Conservation (phyloP, 2,113 vertebrate species). For the Spermophilus dauricus region DNA sequence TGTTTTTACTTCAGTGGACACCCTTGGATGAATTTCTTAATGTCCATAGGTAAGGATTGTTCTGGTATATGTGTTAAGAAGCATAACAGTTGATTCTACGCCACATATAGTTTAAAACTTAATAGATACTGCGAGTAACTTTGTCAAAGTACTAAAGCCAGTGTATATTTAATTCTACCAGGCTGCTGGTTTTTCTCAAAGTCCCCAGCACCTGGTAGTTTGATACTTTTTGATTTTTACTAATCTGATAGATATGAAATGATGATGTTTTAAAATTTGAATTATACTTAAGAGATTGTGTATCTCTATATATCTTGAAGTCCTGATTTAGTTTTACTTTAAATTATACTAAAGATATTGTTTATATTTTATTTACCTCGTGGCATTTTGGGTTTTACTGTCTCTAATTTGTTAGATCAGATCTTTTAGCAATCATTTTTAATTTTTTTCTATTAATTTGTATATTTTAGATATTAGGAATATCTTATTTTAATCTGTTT, state of each 20-base stretch:
- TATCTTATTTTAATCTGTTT: background rate
- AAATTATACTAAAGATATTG: background rate
- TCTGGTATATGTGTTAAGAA: background rate
- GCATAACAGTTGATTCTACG: background rate
- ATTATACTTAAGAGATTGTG: background rate
- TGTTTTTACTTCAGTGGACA: background rate
- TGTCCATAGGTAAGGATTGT: background rate
- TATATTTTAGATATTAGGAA: background rate
- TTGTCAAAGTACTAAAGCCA: background rate
- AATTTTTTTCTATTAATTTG: background rate
- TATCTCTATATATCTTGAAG: background rate
- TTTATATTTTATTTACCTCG: background rate
- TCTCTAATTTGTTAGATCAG: background rate
- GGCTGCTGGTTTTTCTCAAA: background rate
- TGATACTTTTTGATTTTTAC: background rate
- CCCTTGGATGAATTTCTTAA: background rate
- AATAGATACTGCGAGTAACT: background rate
- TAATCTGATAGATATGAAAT: background rate
- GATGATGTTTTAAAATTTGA: background rate
- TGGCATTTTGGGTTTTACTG: background rate
- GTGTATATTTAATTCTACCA: background rate
- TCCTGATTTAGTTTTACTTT: background rate
- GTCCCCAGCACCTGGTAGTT: background rate
- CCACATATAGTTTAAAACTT: background rate
- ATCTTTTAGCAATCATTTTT: background rate